Base-by-base conservation (phyloP, 2,113 vertebrate species). In the Kryptolebias marmoratus region DNA sequence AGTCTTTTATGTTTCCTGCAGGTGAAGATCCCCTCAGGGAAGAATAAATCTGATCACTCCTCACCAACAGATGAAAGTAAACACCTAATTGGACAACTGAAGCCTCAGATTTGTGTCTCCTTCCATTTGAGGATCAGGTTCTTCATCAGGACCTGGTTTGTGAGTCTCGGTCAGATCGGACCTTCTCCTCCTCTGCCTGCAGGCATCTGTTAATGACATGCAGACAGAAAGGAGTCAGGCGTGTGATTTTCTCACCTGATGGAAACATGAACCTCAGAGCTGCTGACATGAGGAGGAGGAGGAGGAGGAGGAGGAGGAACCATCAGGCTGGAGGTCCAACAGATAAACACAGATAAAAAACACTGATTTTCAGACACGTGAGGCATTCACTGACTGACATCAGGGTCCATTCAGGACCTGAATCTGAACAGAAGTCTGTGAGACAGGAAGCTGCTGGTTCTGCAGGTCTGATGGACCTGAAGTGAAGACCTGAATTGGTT, bases 171-270 rank as follows among this genome's bases (percentile, higher is more conserved):
- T 32, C 28, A 22, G 66, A 16, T 22, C 1, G 56, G 66, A 30
- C 45, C 57, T n/a, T 48, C 47, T 57, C 55, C 28, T 52, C 30
- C 53, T 45, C 39, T 47, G 65, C 53, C 65, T 68, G 30, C 39
- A 56, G 64, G 65, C 53, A 36, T 31, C 42, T 9, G 7, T 56
- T 68, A 56, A 68, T 47, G 53, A 45, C 44, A 16, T 36, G 44
- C 65, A 31, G 27, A 56, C 12, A n/a, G 30, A 5, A 49, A 58
- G 66, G 31, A 47, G 44, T 58, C 68, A 4, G 13, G 27, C 39
- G 64, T 77, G 68, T 56, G 73, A 72, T 59, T 68, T 71, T 79
- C 81, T 83, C 81, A 83, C 76, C 76, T 72, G 68, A 60, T 61
- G 15, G 30, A 60, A 78, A 63, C 42, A 6, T 68, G 5, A 68